Conservation (phyloP, 2,888 invertebrate genomes). For the Archips xylosteana region DNA sequence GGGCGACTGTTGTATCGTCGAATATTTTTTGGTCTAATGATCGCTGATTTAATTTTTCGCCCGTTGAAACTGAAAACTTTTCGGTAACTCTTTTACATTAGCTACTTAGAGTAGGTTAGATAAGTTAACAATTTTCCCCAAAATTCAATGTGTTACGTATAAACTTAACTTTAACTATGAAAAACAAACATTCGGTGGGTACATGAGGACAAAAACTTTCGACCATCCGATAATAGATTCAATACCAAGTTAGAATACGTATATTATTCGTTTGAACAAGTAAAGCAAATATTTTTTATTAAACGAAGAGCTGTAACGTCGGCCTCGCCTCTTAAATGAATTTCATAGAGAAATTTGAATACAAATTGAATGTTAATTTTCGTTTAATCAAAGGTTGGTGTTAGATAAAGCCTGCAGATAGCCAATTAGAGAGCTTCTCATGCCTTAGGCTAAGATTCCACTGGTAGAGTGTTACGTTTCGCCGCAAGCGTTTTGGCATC, state of each 20-base stretch:
- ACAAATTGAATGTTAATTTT: conserved; percentile 39
- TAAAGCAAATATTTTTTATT: neutral
- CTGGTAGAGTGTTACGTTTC: neutral
- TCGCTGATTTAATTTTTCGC: too few relatives aligned
- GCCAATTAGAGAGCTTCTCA: conserved; percentile 1
- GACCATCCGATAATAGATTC: too few relatives aligned
- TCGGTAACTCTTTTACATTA: too few relatives aligned
- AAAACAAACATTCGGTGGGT: too few relatives aligned
- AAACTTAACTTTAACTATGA: too few relatives aligned
- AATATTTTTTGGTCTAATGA: too few relatives aligned
- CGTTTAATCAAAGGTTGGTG: conserved; percentile 28
- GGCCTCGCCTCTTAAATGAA: conserved; percentile 10
- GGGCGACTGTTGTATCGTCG: too few relatives aligned
- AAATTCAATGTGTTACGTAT: too few relatives aligned
- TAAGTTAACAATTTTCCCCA: too few relatives aligned
- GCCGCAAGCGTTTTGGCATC: neutral
- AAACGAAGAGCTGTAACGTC: neutral
- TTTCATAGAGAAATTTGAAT: conserved; percentile 35
- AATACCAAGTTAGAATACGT: neutral
- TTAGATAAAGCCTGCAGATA: conserved; percentile 11
- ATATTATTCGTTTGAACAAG: neutral
- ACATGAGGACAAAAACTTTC: too few relatives aligned
- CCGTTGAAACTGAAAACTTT: too few relatives aligned
- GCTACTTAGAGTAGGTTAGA: too few relatives aligned
- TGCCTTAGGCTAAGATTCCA: neutral